Conservation (phyloP, 2,888 invertebrate species). For the Deilephila porcellus region DNA sequence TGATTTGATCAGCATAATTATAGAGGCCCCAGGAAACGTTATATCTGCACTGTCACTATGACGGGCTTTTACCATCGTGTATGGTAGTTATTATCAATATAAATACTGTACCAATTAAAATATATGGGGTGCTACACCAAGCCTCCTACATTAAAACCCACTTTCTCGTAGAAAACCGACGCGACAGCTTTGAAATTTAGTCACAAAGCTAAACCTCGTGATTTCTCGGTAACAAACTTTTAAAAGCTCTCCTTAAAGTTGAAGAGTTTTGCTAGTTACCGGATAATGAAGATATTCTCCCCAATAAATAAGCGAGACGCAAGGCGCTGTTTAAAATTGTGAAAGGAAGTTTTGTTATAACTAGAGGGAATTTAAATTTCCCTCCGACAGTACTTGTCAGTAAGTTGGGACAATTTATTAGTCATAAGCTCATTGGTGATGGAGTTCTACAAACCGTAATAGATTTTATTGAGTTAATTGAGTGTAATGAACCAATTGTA, state of each 20-base stretch:
- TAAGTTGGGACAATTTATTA: not conserved
- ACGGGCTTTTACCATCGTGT: too few relatives aligned
- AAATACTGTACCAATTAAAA: too few relatives aligned
- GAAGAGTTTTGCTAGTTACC: not conserved
- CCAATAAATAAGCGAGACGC: not conserved
- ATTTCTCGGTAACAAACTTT: not conserved
- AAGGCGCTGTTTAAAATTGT: not conserved
- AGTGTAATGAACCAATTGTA: not conserved
- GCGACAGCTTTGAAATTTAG: too few relatives aligned
- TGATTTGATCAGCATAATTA: too few relatives aligned
- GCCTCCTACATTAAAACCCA: too few relatives aligned
- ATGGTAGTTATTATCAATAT: too few relatives aligned
- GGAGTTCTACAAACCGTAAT: not conserved
- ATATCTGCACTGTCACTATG: too few relatives aligned
- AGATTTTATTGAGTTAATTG: not conserved
- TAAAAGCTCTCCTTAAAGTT: not conserved
- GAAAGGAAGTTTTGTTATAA: slow-evolving; percentile 6
- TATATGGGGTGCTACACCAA: too few relatives aligned
- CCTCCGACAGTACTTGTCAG: not conserved
- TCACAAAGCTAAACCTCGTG: not conserved
- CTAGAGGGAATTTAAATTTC: not conserved
- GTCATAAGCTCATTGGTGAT: not conserved
- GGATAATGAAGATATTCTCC: slow-evolving; percentile 7
- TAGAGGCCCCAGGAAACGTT: too few relatives aligned
- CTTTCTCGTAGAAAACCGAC: too few relatives aligned